Percentiles rank a stretch among this genome's conserved stretches.
Conservation (phyloP, 2,797 vertebrate genomes). For the Apogon talboti region DNA sequence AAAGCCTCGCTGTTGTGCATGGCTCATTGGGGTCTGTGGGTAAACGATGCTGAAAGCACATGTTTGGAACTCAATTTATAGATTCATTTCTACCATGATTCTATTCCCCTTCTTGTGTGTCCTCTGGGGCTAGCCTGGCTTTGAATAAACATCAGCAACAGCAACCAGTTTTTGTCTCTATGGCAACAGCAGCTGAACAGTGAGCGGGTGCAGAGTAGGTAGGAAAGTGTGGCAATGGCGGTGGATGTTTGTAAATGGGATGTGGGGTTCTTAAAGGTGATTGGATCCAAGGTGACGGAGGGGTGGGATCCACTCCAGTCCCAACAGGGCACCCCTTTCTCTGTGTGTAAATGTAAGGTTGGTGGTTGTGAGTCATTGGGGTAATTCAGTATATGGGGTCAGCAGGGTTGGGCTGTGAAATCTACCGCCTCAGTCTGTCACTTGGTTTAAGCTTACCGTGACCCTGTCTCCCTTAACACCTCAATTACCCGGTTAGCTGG, state of each 20-base stretch:
- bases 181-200: slow-evolving; percentile 76
- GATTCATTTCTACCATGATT: slow-evolving; percentile 31
- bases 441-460: slow-evolving; percentile 57
- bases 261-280: no score
- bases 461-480: slow-evolving; percentile 55
- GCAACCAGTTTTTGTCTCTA: slow-evolving; percentile 78
- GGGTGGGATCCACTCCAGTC: neutral
- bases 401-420: slow-evolving; percentile 51
- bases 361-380: slow-evolving; percentile 12
- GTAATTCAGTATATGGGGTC: slow-evolving; percentile 38
- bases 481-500: slow-evolving; percentile 52
- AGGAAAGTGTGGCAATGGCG: slow-evolving; percentile 9
- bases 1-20: slow-evolving; percentile 16
- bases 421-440: slow-evolving; percentile 49
- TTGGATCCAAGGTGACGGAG: slow-evolving; percentile 3
- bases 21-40: slow-evolving; percentile 13
- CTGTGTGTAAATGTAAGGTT: no score
- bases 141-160: slow-evolving; percentile 83
- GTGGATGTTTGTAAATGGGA: slow-evolving; percentile 37
- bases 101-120: slow-evolving; percentile 60
- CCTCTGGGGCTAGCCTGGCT: slow-evolving; percentile 75
- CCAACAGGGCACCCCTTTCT: neutral
- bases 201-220: slow-evolving; percentile 32
- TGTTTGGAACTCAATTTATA: slow-evolving; percentile 10
- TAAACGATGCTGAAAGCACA: slow-evolving; percentile 22